Conservation (phyloP, 2,797 vertebrate genomes). For the Microhierax caerulescens region DNA sequence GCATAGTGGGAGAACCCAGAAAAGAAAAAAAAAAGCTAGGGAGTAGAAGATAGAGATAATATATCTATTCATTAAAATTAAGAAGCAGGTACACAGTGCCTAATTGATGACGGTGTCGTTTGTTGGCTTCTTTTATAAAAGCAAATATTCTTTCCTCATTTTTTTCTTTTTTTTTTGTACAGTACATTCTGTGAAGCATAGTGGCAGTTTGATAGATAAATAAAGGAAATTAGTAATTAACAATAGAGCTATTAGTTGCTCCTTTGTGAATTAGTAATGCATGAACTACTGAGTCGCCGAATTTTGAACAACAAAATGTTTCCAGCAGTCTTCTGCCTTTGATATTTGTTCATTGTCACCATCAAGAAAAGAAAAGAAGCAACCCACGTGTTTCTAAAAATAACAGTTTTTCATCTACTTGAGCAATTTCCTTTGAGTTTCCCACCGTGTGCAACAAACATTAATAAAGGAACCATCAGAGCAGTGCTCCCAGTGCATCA, state of each 20-base stretch:
- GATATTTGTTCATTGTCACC: background rate
- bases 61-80: background rate
- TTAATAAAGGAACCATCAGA: background rate
- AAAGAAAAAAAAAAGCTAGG: background rate
- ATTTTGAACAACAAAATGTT: background rate
- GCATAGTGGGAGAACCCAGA: background rate
- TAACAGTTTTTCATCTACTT: background rate
- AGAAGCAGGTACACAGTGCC: accelerated
- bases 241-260: background rate
- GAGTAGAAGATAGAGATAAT: background rate
- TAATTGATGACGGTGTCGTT: background rate
- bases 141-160: background rate
- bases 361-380: background rate
- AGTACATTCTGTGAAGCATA: background rate
- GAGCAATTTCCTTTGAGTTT: background rate
- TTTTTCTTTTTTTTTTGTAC: background rate
- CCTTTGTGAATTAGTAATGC: background rate
- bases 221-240: conserved; percentile 35
- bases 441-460: background rate
- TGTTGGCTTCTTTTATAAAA: background rate
- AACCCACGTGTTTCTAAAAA: background rate
- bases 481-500: background rate
- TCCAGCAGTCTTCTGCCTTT: background rate
- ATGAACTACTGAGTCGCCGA: background rate
- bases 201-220: background rate